Conservation (phyloP, 1,140 invertebrate species). For the Anthonomus grandis region DNA sequence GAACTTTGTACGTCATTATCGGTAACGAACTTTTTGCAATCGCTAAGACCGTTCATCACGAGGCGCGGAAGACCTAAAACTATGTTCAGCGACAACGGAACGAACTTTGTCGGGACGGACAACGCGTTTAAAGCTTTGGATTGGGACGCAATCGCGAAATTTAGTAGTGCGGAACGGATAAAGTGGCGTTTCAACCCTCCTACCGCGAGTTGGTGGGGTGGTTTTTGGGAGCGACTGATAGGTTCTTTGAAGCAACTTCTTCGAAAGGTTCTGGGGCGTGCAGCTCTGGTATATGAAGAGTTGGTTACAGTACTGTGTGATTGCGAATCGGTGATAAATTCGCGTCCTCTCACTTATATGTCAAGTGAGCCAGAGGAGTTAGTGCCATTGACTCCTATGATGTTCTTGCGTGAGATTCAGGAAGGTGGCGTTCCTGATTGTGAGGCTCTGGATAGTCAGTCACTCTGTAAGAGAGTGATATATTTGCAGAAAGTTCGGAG, state of each 20-base stretch:
- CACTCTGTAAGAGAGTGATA: conserved; percentile 5
- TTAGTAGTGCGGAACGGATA: conserved; percentile 28
- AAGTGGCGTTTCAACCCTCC: conserved; percentile 47
- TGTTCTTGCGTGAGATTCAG: conserved; percentile 17
- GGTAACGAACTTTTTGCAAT: too few species aligned
- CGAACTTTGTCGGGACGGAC: conserved; percentile 25
- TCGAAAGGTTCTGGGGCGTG: conserved; percentile 33
- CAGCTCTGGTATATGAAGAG: conserved; percentile 37
- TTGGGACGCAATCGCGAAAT: conserved; percentile 13
- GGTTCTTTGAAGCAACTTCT: conserved; percentile 37
- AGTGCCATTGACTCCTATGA: conserved; percentile 17
- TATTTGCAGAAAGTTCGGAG: conserved; percentile 8
- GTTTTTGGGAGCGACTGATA: conserved; percentile 42
- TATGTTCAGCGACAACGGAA: conserved; percentile 48
- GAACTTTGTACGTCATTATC: too few species aligned
- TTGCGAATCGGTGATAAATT: conserved; percentile 42
- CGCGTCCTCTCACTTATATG: conserved; percentile 42
- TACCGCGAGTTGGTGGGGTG: conserved; percentile 43
- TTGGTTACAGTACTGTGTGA: conserved; percentile 41
- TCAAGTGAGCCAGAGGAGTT: conserved; percentile 33
- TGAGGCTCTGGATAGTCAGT: conserved; percentile 12
- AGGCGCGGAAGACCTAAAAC: too few species aligned
- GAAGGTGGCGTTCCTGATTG: conserved; percentile 5
- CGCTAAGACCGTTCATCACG: too few species aligned
- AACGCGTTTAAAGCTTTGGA: conserved; percentile 39